Percentiles rank a stretch among this genome's conserved stretches.
Conservation (phyloP, 2,113 vertebrate genomes). For the Glaucidium brasilianum region DNA sequence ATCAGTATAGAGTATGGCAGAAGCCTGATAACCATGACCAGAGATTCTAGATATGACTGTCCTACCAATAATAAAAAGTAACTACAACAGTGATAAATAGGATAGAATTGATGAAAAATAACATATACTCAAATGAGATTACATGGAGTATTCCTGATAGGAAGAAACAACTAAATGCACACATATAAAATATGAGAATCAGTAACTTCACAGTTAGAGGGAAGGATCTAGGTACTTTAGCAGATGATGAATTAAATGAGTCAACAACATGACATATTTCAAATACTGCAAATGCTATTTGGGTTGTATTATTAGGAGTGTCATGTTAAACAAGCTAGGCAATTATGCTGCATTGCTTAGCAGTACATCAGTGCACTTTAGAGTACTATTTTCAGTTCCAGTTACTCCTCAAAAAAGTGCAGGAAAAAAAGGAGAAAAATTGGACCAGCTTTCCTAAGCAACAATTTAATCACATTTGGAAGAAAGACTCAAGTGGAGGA, state of each 20-base stretch:
- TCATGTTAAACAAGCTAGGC: conserved; percentile 57
- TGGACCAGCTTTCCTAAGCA: background rate
- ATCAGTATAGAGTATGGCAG: background rate
- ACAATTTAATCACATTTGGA: conserved; percentile 2
- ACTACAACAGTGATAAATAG: background rate
- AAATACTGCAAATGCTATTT: conserved; percentile 42
- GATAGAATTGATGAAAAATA: background rate
- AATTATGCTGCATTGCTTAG: conserved; percentile 50
- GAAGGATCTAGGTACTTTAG: conserved; percentile 17
- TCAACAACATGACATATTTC: conserved; percentile 56
- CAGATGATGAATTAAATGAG: conserved; percentile 60
- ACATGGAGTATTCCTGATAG: background rate
- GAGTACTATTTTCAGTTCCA: conserved; percentile 29
- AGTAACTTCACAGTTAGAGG: background rate
- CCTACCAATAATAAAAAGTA: background rate
- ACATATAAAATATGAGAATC: background rate
- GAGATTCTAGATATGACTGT: background rate
- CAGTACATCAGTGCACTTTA: conserved; percentile 20
- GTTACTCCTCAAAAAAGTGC: background rate
- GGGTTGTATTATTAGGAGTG: conserved; percentile 41
- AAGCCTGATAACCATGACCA: background rate
- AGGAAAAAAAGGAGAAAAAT: background rate
- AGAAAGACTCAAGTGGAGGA: background rate
- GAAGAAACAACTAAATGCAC: background rate
- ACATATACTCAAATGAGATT: background rate